Evolutionary conservation across 2,888 invertebrate species (phyloP).

Genomic region (Pandemis cinnamomeana): DNA sequence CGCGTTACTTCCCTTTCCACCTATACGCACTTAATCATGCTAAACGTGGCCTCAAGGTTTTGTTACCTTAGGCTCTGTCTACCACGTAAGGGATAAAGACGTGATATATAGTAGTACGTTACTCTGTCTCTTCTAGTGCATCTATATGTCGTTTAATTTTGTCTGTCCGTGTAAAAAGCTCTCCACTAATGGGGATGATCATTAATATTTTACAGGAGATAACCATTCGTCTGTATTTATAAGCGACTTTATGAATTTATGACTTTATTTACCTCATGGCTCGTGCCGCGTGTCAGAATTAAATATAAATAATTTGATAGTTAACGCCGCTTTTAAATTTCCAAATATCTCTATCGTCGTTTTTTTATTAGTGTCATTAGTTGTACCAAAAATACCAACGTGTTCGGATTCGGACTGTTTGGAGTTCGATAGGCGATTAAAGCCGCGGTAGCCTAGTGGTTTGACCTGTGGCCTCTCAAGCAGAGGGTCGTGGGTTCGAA

Average conservation of each 20-base stretch:
- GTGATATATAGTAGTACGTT: neutral
- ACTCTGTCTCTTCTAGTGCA: neutral
- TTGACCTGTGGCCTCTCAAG: too few relatives aligned
- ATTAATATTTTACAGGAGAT: conserved; percentile 67
- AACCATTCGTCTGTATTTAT: conserved; percentile 54
- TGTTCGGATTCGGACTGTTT: neutral
- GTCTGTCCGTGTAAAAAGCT: conserved; percentile 57
- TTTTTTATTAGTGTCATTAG: neutral
- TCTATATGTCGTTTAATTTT: conserved; percentile 2
- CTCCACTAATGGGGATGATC: conserved; percentile 63
- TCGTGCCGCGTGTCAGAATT: conserved; percentile 29
- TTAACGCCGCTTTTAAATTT: conserved; percentile 10
- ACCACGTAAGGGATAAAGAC: too few relatives aligned
- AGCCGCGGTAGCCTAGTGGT: too few relatives aligned
- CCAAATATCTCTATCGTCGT: neutral
- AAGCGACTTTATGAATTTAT: conserved; percentile 35
- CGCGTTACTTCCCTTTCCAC: too few relatives aligned
- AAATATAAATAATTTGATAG: conserved; percentile 27
- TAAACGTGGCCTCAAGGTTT: too few relatives aligned
- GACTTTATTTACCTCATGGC: conserved; percentile 17
- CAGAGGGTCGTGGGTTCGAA: too few relatives aligned
- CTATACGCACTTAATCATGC: too few relatives aligned
- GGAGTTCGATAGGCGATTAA: neutral
- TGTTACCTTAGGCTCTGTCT: too few relatives aligned
- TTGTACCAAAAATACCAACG: neutral